Evolutionary conservation across 2,888 invertebrate genomes (phyloP).

Genomic region (Coremacera marginata): DNA sequence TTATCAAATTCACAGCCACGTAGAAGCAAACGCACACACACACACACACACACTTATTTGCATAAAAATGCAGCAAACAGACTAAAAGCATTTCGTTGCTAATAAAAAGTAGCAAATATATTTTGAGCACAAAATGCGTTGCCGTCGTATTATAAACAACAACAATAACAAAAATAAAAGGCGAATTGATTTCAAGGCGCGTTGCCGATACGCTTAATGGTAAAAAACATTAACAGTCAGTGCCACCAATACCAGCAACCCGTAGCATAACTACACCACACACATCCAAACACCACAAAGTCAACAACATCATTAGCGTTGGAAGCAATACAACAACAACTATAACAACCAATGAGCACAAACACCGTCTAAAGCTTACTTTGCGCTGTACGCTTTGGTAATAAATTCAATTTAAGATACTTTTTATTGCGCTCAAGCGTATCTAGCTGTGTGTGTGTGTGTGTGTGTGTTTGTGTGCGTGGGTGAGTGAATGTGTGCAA

Average conservation of each 20-base stretch:
- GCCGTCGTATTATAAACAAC: neutral
- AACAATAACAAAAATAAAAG: neutral
- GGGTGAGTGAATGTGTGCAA: neutral
- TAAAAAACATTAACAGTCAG: too few relatives aligned
- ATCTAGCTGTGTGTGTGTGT: neutral
- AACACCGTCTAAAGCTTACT: too few relatives aligned
- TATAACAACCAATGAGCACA: neutral
- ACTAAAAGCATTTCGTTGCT: neutral
- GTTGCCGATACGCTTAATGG: too few relatives aligned
- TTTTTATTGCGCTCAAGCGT: constrained; percentile 11
- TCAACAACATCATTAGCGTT: too few relatives aligned
- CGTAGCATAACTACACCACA: too few relatives aligned
- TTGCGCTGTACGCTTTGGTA: neutral
- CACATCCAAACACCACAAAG: too few relatives aligned
- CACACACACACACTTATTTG: too few relatives aligned
- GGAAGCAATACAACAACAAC: neutral
- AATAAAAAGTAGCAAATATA: neutral
- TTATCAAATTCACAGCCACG: too few relatives aligned
- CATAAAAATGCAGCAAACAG: too few relatives aligned
- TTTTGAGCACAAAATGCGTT: too few relatives aligned
- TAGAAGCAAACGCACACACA: too few relatives aligned
- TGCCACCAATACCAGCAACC: too few relatives aligned
- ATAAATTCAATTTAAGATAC: constrained; percentile 22
- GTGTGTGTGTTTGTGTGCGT: neutral
- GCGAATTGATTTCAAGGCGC: neutral